phyloP scores from a whole-genome alignment of 2,113 vertebrate genomes.

The Pseudorasbora parva region DNA sequence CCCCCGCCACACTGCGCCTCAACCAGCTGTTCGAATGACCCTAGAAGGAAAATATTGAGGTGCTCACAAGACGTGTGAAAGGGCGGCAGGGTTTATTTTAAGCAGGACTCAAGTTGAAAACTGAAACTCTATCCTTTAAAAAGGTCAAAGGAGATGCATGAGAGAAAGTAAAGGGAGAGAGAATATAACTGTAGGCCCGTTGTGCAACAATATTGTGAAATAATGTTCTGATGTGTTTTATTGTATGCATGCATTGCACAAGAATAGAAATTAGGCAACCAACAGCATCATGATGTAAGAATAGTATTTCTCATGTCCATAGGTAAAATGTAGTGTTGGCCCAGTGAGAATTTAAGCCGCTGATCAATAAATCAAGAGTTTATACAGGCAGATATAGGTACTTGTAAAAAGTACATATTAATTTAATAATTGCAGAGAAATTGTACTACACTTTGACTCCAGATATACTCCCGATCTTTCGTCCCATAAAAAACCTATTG shows the following conservation, averaged over 20 bases:
- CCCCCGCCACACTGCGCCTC: conserved; percentile 64
- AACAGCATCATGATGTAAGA: background rate
- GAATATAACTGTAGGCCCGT: conserved; percentile 28
- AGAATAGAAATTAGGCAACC: background rate
- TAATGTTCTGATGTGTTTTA: background rate
- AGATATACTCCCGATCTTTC: background rate
- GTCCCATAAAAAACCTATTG: background rate
- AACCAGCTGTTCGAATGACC: conserved; percentile 79
- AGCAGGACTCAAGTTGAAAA: conserved; percentile 73
- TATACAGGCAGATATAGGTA: background rate
- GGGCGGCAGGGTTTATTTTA: conserved; percentile 77
- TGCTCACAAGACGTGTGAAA: conserved; percentile 47
- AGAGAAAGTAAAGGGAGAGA: conserved; percentile 45
- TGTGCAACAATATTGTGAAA: conserved; percentile 53
- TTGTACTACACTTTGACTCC: background rate
- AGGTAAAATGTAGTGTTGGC: too few species aligned
- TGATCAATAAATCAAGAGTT: background rate
- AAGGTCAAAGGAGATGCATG: conserved; percentile 74
- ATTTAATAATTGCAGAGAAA: background rate
- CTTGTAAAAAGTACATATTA: background rate
- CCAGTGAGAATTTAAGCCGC: background rate
- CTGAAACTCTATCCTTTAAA: conserved; percentile 80
- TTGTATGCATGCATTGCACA: conserved; percentile 26
- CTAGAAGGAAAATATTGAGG: conserved; percentile 82
- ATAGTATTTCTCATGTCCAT: background rate